A percentile compares a stretch with the other conserved stretches of the same genome.
phyloP scores from a whole-genome alignment of 2,888 invertebrate genomes.

The Acleris literana region DNA sequence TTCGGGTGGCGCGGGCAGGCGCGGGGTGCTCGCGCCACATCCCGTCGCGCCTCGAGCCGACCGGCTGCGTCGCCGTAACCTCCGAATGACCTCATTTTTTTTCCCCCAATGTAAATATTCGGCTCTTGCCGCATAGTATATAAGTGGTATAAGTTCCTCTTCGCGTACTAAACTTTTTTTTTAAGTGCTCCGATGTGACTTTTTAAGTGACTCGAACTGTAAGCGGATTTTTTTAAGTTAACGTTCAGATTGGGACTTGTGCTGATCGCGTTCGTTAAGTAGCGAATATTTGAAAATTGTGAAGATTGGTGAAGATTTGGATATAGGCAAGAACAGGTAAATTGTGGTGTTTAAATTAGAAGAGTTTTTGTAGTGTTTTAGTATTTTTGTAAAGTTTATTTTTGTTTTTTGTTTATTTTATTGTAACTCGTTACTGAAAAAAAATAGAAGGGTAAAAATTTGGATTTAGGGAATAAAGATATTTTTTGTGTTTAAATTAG shows the following conservation, averaged over 20 bases:
- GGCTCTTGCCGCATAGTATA: conserved; percentile 80
- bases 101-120: conserved; percentile 83
- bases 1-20: conserved; percentile 55
- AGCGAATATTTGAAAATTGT: conserved; percentile 42
- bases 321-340: conserved; percentile 49
- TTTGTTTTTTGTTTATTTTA: background rate
- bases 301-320: conserved; percentile 48
- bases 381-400: conserved; percentile 9
- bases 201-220: conserved; percentile 23
- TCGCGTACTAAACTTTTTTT: conserved; percentile 56
- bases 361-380: conserved; percentile 23
- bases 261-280: conserved; percentile 45
- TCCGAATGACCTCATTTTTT: conserved; percentile 83
- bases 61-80: conserved; percentile 82
- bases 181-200: conserved; percentile 34
- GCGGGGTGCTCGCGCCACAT: conserved; percentile 64
- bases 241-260: conserved; percentile 40
- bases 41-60: conserved; percentile 81
- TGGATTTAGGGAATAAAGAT: too few relatives aligned
- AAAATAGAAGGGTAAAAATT: too few relatives aligned
- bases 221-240: conserved; percentile 20
- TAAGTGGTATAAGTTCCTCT: conserved; percentile 82
- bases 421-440: too few relatives aligned
- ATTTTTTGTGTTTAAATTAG: too few relatives aligned
- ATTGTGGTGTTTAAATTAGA: conserved; percentile 38